Percentiles rank a stretch among this genome's conserved stretches.
Evolutionary conservation across 2,113 vertebrate genomes (phyloP).

Genomic region (Eleginops maclovinus): DNA sequence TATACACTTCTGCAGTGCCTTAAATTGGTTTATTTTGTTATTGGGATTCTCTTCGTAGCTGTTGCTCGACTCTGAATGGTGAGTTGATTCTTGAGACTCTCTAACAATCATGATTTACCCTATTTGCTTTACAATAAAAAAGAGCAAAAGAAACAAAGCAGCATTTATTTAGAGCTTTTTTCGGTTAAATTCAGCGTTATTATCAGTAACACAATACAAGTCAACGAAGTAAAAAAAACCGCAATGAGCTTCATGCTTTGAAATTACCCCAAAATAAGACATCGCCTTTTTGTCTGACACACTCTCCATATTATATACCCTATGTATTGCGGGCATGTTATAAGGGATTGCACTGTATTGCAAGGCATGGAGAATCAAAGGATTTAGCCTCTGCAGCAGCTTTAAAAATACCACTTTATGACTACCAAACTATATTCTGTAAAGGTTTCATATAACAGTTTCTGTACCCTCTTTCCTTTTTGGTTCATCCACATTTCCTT

Average conservation of each 20-base stretch:
- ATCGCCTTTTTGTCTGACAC: not conserved
- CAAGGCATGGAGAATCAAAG: not conserved
- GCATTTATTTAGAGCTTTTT: slow-evolving; percentile 6
- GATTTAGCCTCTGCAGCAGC: not conserved
- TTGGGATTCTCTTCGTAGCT: not conserved
- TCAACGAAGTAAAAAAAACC: not conserved
- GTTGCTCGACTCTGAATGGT: not conserved
- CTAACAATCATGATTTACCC: not conserved
- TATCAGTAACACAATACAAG: not conserved
- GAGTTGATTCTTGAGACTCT: not conserved
- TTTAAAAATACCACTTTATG: not conserved
- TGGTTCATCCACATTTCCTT: not conserved
- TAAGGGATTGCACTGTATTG: not conserved
- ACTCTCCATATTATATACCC: not conserved
- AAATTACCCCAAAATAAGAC: not conserved
- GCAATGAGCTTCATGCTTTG: not conserved
- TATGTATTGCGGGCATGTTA: not conserved
- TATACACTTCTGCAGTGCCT: not conserved
- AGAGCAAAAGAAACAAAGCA: not conserved
- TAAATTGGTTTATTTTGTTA: not conserved
- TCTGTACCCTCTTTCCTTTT: not conserved
- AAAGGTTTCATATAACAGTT: not conserved
- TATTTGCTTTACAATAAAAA: not conserved
- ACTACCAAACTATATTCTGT: not conserved
- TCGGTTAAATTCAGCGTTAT: not conserved